Conservation (phyloP, 2,797 vertebrate species). For the Prionace glauca region DNA sequence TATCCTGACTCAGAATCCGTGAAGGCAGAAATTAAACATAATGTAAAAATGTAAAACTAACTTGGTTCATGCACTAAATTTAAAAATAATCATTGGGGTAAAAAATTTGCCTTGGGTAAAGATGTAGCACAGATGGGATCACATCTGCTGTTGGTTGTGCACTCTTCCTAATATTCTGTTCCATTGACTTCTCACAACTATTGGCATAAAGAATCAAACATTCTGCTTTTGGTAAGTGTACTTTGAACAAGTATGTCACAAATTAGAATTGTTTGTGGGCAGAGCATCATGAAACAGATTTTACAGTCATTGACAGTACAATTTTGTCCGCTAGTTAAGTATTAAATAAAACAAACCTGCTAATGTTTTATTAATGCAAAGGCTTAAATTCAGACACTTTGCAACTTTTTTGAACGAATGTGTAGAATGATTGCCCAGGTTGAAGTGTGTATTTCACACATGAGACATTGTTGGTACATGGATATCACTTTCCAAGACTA, state of each 20-base stretch:
- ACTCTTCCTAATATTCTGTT: not conserved
- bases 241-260: not conserved
- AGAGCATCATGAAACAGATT: not conserved
- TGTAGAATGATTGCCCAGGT: not conserved
- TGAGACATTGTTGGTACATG: not conserved
- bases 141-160: not conserved
- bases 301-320: not conserved
- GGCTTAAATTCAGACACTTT: not conserved
- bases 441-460: not conserved
- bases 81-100: not conserved
- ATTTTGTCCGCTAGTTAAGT: not conserved
- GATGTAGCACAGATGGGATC: not conserved
- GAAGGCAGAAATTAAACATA: not conserved
- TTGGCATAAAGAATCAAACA: not conserved
- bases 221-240: not conserved
- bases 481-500: not conserved
- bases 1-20: not conserved
- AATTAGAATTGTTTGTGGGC: not conserved
- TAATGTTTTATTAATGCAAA: not conserved
- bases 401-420: too few species aligned
- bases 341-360: not conserved
- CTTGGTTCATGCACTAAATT: not conserved
- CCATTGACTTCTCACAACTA: not conserved
- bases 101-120: not conserved
- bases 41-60: not conserved